These are phyloP conservation scores for Limnephilus marmoratus DNA, from an alignment of 2,888 invertebrate genomes.

Conservation along the genomic window DNA sequence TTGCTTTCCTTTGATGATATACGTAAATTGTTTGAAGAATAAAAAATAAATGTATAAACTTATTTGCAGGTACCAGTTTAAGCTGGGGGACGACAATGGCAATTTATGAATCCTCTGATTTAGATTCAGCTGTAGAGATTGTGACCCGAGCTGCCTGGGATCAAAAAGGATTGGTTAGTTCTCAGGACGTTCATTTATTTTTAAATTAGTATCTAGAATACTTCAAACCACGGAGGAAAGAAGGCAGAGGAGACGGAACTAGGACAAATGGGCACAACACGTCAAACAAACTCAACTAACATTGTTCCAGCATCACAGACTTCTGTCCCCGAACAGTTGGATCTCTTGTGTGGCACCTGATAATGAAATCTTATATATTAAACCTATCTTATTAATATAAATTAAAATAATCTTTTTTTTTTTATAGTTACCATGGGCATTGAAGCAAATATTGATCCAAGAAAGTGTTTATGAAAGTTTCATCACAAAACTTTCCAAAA, in stretches of 20 bases:
- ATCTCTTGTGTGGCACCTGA: no score
- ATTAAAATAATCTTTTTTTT: neutral
- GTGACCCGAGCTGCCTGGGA: conserved; percentile 76
- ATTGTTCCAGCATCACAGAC: no score
- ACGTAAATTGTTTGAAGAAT: no score
- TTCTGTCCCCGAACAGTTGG: neutral
- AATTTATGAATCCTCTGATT: conserved; percentile 75
- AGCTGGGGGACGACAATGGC: conserved; percentile 69
- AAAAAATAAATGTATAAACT: neutral
- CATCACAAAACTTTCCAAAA: conserved; percentile 72
- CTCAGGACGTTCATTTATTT: neutral
- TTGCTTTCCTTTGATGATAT: no score
- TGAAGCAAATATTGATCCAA: conserved; percentile 76
- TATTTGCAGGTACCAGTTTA: neutral
- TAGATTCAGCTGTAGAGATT: conserved; percentile 77
- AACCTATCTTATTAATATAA: neutral
- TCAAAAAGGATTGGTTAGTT: conserved; percentile 75
- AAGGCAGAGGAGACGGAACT: no score
- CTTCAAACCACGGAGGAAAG: no score
- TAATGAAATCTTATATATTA: neutral
- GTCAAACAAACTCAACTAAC: no score
- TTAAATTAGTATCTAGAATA: neutral
- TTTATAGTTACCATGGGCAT: conserved; percentile 75
- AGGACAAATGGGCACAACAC: no score
- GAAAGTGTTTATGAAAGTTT: conserved; percentile 74